phyloP scores from a whole-genome alignment of 1,140 invertebrate species.

The Temnothorax curvispinosus region DNA sequence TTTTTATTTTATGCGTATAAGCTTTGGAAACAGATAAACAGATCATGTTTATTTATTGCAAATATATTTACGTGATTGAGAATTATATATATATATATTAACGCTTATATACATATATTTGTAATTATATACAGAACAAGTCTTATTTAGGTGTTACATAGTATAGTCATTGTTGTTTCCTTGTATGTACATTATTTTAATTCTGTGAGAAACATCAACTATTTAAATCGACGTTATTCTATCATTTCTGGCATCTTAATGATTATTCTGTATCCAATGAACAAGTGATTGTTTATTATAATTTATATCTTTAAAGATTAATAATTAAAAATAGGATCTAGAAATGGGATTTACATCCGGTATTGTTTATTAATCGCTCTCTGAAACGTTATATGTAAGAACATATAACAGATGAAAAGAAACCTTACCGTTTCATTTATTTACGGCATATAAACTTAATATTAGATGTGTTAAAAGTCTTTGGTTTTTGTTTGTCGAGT shows the following conservation, averaged over 20 bases:
- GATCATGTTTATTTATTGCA: not conserved
- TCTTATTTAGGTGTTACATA: too few species aligned
- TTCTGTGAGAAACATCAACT: too few species aligned
- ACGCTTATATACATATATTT: not conserved
- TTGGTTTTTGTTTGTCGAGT: not conserved
- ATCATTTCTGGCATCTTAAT: too few species aligned
- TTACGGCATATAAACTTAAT: not conserved
- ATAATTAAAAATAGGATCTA: not conserved
- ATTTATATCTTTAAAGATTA: not conserved
- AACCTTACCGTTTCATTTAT: not conserved
- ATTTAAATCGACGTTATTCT: too few species aligned
- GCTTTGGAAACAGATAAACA: not conserved
- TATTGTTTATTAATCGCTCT: too few species aligned
- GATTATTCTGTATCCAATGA: too few species aligned
- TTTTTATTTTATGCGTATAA: not conserved
- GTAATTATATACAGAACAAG: conserved; percentile 2
- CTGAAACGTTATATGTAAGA: too few species aligned
- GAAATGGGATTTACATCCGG: too few species aligned
- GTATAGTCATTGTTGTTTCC: too few species aligned
- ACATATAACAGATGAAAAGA: not conserved
- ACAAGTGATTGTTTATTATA: not conserved
- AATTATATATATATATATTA: not conserved
- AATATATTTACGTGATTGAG: not conserved
- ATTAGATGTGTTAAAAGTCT: not conserved
- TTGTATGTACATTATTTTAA: too few species aligned